Conservation (phyloP, 1,140 invertebrate species). For the Cotesia vestalis region DNA sequence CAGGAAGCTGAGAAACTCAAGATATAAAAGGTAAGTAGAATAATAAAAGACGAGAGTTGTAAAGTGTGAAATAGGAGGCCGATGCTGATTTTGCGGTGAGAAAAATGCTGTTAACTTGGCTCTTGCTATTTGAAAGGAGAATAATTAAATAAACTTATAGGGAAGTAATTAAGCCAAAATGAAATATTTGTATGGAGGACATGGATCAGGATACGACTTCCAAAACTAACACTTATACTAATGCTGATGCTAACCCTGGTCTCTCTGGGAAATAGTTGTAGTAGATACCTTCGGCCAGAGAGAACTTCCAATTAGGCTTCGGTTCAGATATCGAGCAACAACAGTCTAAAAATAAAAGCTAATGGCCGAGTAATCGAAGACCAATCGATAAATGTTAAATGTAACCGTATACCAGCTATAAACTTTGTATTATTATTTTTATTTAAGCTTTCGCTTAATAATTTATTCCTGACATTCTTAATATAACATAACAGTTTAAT, state of each 20-base stretch:
- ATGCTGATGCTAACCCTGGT: no score
- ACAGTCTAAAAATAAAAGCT: slow-evolving; percentile 55
- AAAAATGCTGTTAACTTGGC: neutral
- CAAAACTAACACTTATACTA: no score
- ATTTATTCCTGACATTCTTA: slow-evolving; percentile 34
- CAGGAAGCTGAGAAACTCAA: neutral
- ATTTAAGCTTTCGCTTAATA: slow-evolving; percentile 42
- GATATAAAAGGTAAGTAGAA: neutral
- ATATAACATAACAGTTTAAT: slow-evolving; percentile 20
- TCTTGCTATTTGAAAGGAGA: neutral
- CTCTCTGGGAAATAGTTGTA: neutral
- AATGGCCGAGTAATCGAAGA: slow-evolving; percentile 54
- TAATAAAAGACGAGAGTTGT: neutral
- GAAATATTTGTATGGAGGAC: neutral
- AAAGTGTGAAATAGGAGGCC: neutral
- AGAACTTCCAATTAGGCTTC: slow-evolving; percentile 47
- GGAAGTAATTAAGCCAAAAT: neutral
- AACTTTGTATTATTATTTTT: slow-evolving; percentile 36
- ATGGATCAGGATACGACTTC: neutral
- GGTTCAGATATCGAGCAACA: slow-evolving; percentile 44
- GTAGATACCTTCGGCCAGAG: neutral
- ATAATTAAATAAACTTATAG: slow-evolving; percentile 8
- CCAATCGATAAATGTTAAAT: slow-evolving; percentile 50
- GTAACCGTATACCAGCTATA: neutral
- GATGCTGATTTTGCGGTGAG: slow-evolving; percentile 15